phyloP scores from a whole-genome alignment of 2,797 vertebrate genomes.

The Acanthopagrus latus region DNA sequence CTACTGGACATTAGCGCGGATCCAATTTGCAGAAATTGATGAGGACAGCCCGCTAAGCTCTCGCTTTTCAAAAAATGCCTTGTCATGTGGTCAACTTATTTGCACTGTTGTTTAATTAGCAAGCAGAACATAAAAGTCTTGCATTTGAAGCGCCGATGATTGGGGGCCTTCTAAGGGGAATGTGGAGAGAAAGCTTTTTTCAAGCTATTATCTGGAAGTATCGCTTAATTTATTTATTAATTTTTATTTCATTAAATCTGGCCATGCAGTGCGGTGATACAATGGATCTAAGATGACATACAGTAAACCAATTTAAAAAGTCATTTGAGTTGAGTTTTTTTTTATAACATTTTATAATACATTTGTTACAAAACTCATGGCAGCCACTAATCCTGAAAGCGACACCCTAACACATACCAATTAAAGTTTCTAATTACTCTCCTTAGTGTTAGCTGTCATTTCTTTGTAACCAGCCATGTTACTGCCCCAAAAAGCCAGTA shows the following conservation, averaged over 20 bases:
- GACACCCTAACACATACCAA: background rate
- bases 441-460: conserved; percentile 45
- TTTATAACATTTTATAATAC: background rate
- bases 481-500: conserved; percentile 50
- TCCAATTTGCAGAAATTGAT: conserved; percentile 9
- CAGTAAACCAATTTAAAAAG: background rate
- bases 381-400: conserved; percentile 3
- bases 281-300: background rate
- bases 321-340: background rate
- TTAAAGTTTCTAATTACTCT: conserved; percentile 59
- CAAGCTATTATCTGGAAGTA: background rate
- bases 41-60: background rate
- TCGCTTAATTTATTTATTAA: background rate
- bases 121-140: conserved; percentile 38
- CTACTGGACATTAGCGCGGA: background rate
- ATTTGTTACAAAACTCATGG: background rate
- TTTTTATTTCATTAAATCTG: background rate
- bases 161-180: conserved; percentile 8
- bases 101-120: conserved; percentile 63
- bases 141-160: conserved; percentile 35
- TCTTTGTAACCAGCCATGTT: conserved; percentile 35
- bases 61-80: conserved; percentile 30
- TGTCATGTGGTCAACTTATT: conserved; percentile 47
- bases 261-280: background rate
- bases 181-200: background rate